phyloP scores from a whole-genome alignment of 2,113 vertebrate species.

The Lampris megalopsis region DNA sequence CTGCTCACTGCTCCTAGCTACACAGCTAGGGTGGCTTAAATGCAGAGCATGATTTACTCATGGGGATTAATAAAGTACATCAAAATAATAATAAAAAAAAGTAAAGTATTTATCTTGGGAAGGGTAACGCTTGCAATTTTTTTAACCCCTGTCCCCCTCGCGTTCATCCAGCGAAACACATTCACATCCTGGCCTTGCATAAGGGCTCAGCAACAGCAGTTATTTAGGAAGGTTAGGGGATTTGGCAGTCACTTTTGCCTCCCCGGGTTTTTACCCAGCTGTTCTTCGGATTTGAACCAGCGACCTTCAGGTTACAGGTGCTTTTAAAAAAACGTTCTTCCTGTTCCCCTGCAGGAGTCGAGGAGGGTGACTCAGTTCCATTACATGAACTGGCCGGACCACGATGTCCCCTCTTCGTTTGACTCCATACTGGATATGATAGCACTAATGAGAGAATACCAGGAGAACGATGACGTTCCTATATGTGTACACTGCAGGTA shows the following conservation, averaged over 20 bases:
- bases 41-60: too few species aligned
- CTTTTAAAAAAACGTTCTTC: not conserved
- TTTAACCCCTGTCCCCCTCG: not conserved
- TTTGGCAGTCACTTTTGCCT: too few species aligned
- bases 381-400: constrained; percentile 99
- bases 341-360: constrained; percentile 82
- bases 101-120: not conserved
- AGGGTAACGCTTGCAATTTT: not conserved
- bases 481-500: constrained; percentile 97
- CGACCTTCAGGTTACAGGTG: too few species aligned
- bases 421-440: constrained; percentile 99
- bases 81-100: too few species aligned
- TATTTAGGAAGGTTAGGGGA: too few species aligned
- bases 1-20: too few species aligned
- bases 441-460: constrained; percentile 94
- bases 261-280: too few species aligned
- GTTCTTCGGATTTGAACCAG: too few species aligned
- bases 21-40: too few species aligned
- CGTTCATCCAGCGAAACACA: not conserved
- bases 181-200: too few species aligned
- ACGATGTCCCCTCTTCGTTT: constrained; percentile 97
- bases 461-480: constrained; percentile 94
- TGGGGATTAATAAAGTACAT: too few species aligned
- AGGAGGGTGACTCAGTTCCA: constrained; percentile 96
- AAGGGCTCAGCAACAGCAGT: too few species aligned